phyloP scores from a whole-genome alignment of 2,797 vertebrate species.

The Valencia hispanica region DNA sequence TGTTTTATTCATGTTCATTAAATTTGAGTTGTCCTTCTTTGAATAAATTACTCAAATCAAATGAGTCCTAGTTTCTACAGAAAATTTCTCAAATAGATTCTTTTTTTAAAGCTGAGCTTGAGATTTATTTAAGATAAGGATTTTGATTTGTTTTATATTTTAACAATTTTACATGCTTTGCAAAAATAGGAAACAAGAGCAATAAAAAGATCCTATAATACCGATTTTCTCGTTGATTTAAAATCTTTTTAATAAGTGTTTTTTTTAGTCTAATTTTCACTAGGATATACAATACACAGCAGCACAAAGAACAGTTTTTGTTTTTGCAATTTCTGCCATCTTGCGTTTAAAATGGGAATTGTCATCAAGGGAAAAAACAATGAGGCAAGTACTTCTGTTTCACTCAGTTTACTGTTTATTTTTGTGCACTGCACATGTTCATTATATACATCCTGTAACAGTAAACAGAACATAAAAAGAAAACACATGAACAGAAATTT shows the following conservation, averaged over 20 bases:
- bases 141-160: no score
- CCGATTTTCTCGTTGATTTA: neutral
- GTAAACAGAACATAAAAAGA: conserved; percentile 82
- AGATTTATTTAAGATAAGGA: no score
- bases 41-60: no score
- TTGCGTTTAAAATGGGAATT: conserved; percentile 40
- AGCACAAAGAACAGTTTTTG: neutral
- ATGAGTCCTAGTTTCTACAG: no score
- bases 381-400: conserved; percentile 21
- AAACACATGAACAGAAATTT: conserved; percentile 85
- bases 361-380: neutral
- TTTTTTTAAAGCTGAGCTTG: no score
- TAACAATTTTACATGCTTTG: no score
- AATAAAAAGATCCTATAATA: neutral
- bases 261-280: neutral
- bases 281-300: neutral
- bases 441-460: conserved; percentile 88
- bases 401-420: conserved; percentile 83
- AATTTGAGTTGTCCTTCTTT: no score
- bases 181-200: neutral
- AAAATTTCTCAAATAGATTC: no score
- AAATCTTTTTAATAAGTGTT: no score
- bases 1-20: no score
- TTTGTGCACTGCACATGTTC: conserved; percentile 86
- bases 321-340: conserved; percentile 47